phyloP scores from a whole-genome alignment of 2,888 invertebrate species.

The Polymixis flavicincta region DNA sequence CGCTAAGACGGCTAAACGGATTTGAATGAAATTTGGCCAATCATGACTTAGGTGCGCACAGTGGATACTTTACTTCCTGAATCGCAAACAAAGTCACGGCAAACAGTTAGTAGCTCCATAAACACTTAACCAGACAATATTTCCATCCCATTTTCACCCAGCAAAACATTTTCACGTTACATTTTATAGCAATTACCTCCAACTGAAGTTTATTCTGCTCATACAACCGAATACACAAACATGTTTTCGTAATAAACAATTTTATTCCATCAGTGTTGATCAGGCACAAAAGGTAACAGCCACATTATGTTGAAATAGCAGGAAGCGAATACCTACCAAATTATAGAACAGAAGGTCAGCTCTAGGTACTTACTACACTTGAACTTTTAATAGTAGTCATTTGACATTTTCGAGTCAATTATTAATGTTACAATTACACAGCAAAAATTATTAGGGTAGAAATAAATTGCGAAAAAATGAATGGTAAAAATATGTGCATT shows the following conservation, averaged over 20 bases:
- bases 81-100: too few species aligned
- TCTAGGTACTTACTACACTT: too few species aligned
- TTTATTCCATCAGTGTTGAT: conserved; percentile 60
- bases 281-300: conserved; percentile 31
- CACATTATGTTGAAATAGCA: conserved; percentile 40
- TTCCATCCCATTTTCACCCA: not conserved
- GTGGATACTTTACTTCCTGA: too few species aligned
- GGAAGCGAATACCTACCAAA: conserved; percentile 19
- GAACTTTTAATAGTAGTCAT: too few species aligned
- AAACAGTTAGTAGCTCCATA: too few species aligned
- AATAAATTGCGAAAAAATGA: not conserved
- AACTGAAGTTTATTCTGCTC: conserved; percentile 39
- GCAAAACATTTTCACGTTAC: not conserved
- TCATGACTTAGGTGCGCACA: too few species aligned
- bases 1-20: too few species aligned
- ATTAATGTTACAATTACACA: not conserved
- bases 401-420: not conserved
- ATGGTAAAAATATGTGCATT: not conserved
- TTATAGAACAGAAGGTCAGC: not conserved
- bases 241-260: conserved; percentile 57
- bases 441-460: too few species aligned
- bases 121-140: not conserved
- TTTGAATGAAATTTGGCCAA: too few species aligned
- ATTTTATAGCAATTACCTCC: conserved; percentile 34
- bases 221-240: conserved; percentile 48